Base-by-base conservation (phyloP, 2,888 invertebrate genomes). In the Dicyrtoma fusca region DNA sequence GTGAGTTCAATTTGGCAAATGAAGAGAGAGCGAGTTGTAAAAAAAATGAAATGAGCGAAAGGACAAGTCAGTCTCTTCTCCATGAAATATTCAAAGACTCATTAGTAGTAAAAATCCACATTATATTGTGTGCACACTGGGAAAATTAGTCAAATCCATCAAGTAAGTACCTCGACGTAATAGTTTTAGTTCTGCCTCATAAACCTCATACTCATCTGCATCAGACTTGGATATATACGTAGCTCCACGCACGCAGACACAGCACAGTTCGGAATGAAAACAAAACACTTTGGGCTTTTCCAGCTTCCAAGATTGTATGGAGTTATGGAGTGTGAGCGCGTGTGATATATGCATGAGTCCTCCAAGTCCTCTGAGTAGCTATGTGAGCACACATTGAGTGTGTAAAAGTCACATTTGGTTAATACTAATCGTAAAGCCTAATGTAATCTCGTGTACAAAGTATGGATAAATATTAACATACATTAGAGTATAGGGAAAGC, bases 121-220 rank as follows among this genome's bases (percentile, higher is more conserved):
- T 75, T 68, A 47, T 45, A n/a, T 13, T 26, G 55, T 49, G 49
- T 49, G 49, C 34, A 34, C 34, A 34, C 34, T 34, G 34, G 34
- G 75, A 71, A 77, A 79, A 79, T 79, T 79, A 79, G 77, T 76
- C 72, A 66, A 77, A 77, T 77, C 79, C 79, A 79, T 79, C 77
- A 79, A 76, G 65, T 63, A 59, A 63, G 23, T 57, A 61, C 34
- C 34, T 34, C 34, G 61, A 19, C 26, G 66, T 51, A 42, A 42
- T 61, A 61, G 61, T 61, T 61, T 65, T 65, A 45, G 21, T 47
- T 65, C 26, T 21, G 49, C 51, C 23, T 53, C 65, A 65, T 65
- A 65, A 65, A 65, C 34, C 34, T 34, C 34, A 34, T 34, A 34
- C 4, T 34, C n/a, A n/a, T n/a, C n/a, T n/a, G n/a, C n/a, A n/a